Evolutionary conservation across 2,113 vertebrate species (phyloP).

Genomic region (Eonycteris spelaea): DNA sequence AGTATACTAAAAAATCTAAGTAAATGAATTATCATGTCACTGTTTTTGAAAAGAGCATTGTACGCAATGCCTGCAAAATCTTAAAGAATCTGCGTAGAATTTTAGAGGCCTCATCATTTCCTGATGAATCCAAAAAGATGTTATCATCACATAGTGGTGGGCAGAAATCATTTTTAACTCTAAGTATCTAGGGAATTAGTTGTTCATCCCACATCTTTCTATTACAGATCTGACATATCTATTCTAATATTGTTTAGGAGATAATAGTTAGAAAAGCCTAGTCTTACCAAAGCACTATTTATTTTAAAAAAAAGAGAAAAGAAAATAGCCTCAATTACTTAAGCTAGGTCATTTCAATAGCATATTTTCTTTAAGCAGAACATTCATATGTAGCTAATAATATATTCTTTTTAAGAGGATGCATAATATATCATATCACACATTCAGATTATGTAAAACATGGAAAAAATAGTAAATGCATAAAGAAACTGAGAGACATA

Average conservation of each 20-base stretch:
- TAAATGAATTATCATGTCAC: neutral
- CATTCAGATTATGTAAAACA: constrained; percentile 21
- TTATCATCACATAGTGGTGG: neutral
- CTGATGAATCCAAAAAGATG: neutral
- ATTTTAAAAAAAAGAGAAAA: neutral
- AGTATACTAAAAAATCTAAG: neutral
- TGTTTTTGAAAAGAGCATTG: neutral
- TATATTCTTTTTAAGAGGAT: neutral
- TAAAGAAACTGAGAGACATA: neutral
- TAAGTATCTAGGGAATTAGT: neutral
- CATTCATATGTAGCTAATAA: neutral
- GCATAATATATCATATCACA: neutral
- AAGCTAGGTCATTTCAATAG: neutral
- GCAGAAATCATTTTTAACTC: constrained; percentile 23
- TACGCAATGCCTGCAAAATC: neutral
- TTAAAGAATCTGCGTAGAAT: neutral
- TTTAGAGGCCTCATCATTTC: neutral
- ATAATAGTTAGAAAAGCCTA: neutral
- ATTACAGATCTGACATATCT: neutral
- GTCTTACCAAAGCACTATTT: neutral
- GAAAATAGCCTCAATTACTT: neutral
- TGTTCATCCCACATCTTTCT: neutral
- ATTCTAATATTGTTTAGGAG: neutral
- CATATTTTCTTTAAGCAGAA: constrained; percentile 20
- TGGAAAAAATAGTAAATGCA: constrained; percentile 9